Conservation (phyloP, 2,113 vertebrate species). For the Megalops atlanticus region DNA sequence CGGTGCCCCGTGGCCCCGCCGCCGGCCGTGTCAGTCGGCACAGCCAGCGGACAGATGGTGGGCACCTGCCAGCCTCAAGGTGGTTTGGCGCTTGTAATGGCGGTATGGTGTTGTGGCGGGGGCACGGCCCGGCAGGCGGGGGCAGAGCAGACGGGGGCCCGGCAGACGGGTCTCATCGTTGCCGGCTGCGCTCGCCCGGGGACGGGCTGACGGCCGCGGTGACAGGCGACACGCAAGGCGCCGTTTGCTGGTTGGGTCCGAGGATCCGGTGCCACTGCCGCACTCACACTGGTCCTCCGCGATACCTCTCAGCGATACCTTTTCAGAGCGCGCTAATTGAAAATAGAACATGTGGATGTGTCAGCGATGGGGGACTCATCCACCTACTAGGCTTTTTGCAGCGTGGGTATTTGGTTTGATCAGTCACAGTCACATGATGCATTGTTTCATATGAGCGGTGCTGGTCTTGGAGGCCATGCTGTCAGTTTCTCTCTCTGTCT, state of each 20-base stretch:
- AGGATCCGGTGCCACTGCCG: conserved; percentile 67
- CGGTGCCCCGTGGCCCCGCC: not conserved
- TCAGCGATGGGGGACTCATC: conserved; percentile 21
- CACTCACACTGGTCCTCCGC: conserved; percentile 73
- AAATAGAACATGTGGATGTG: conserved; percentile 74
- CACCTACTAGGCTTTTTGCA: conserved; percentile 27
- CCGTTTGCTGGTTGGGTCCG: conserved; percentile 78
- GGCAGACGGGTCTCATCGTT: conserved; percentile 72
- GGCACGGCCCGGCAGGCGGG: conserved; percentile 23
- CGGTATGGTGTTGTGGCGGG: conserved; percentile 16
- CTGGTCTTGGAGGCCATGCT: not conserved
- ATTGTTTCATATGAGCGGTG: not conserved
- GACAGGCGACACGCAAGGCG: conserved; percentile 76
- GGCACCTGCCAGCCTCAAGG: conserved; percentile 44
- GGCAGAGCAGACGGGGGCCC: conserved; percentile 32
- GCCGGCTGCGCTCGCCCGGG: conserved; percentile 52
- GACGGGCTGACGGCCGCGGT: conserved; percentile 63
- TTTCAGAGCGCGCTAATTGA: conserved; percentile 76
- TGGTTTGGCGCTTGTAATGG: conserved; percentile 29
- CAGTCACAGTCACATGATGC: not conserved
- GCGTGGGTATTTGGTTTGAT: conserved; percentile 15
- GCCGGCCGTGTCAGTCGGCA: conserved; percentile 41
- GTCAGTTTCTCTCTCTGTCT: not conserved
- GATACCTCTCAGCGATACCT: conserved; percentile 73
- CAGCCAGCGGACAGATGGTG: conserved; percentile 47